A percentile compares a stretch with the other conserved stretches of the same genome.
phyloP scores from a whole-genome alignment of 2,888 invertebrate genomes.

The Athetis lepigone region DNA sequence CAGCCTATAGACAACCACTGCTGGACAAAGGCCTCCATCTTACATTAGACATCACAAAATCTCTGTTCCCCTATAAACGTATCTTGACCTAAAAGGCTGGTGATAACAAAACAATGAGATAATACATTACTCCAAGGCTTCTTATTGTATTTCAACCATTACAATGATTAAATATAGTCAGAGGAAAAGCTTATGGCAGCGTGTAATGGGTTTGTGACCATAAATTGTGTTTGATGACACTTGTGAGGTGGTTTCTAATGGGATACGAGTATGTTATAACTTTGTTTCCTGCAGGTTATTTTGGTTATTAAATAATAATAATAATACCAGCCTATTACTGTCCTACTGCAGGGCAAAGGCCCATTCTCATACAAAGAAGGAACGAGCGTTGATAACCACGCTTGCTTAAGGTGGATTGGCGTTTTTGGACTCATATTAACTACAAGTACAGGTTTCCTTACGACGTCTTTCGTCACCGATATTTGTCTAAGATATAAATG shows the following conservation, averaged over 20 bases:
- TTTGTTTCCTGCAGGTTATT: conserved; percentile 19
- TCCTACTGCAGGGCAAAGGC: too few relatives aligned
- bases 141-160: conserved; percentile 76
- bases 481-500: too few relatives aligned
- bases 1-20: too few relatives aligned
- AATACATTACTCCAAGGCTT: conserved; percentile 83
- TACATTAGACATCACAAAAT: conserved; percentile 58
- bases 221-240: conserved; percentile 53
- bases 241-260: conserved; percentile 52
- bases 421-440: too few relatives aligned
- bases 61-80: conserved; percentile 67
- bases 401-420: too few relatives aligned
- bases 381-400: too few relatives aligned
- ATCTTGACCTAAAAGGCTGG: conserved; percentile 81
- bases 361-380: too few relatives aligned
- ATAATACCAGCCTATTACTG: too few relatives aligned
- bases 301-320: too few relatives aligned
- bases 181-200: conserved; percentile 60
- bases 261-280: conserved; percentile 16
- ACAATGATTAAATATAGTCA: conserved; percentile 57
- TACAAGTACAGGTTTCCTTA: too few relatives aligned
- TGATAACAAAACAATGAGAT: conserved; percentile 82
- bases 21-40: neutral
- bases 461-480: too few relatives aligned
- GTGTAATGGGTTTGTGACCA: conserved; percentile 66